phyloP scores from a whole-genome alignment of 2,888 invertebrate genomes.

The Elegia similella region DNA sequence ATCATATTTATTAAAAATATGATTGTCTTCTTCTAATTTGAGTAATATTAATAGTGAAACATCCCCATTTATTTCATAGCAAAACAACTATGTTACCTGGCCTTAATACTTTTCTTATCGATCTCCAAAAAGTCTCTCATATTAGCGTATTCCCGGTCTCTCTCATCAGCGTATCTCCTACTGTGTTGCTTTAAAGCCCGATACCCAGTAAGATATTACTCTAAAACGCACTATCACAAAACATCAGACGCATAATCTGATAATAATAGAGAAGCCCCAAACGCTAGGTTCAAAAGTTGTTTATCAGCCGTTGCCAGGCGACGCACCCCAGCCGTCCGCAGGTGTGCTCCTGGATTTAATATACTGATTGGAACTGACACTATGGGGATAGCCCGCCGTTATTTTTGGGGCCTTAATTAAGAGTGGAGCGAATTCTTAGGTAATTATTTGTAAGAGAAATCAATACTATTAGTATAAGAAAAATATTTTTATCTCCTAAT shows the following conservation, averaged over 20 bases:
- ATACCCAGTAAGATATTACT: no score
- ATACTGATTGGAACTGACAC: constrained; percentile 69
- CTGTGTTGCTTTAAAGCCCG: no score
- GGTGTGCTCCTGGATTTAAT: constrained; percentile 75
- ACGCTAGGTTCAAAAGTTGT: constrained; percentile 54
- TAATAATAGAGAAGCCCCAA: constrained; percentile 12
- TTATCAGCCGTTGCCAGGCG: constrained; percentile 55
- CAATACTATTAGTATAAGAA: neutral
- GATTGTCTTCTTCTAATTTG: no score
- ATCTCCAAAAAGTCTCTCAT: no score
- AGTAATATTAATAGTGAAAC: no score
- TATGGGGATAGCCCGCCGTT: constrained; percentile 16
- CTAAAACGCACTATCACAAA: neutral
- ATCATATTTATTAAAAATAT: no score
- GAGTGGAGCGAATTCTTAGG: neutral
- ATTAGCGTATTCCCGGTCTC: no score
- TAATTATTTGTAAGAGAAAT: neutral
- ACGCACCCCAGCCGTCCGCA: constrained; percentile 54
- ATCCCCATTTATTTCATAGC: no score
- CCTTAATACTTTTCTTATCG: no score
- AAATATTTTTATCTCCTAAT: no score
- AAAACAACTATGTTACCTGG: no score
- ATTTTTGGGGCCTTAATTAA: constrained; percentile 15
- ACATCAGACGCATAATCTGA: constrained; percentile 3
- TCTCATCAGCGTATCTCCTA: no score